These are phyloP conservation scores for Thermophis baileyi DNA, from an alignment of 2,113 vertebrate species.

Conservation along the genomic window DNA sequence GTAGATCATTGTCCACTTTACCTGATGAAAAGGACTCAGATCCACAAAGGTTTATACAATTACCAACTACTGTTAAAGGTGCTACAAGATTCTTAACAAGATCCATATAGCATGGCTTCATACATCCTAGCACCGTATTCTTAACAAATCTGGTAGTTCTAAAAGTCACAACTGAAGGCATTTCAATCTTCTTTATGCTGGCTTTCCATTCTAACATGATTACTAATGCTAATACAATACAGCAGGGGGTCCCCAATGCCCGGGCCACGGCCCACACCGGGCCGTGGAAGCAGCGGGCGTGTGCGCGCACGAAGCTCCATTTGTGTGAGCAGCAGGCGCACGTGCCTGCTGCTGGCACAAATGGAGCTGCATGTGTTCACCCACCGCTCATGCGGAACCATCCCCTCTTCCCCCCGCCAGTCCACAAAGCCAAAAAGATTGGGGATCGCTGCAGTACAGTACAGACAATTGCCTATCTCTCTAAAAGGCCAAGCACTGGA, in stretches of 20 bases:
- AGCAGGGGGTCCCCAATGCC: background rate
- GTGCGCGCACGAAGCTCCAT: background rate
- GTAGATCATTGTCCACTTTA: background rate
- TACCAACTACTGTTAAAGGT: background rate
- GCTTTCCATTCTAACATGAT: background rate
- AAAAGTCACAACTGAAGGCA: background rate
- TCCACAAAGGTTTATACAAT: background rate
- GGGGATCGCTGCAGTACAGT: background rate
- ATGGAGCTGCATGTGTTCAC: background rate
- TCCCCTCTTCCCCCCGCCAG: background rate
- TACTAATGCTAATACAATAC: background rate
- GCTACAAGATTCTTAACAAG: background rate
- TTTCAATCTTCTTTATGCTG: background rate
- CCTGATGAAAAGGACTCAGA: background rate
- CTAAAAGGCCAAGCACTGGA: background rate
- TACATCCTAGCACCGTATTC: background rate
- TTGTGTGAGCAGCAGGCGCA: background rate
- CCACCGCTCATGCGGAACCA: background rate
- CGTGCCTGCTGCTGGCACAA: background rate
- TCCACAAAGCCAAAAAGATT: background rate
- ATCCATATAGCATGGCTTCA: background rate
- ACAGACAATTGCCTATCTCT: background rate
- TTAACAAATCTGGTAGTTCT: background rate
- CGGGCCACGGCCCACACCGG: too few relatives aligned
- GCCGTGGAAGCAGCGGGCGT: background rate